Evolutionary conservation across 2,888 invertebrate species (phyloP), one percentile per base, ranked within the genome.

Genomic region (Erebia epiphron): DNA sequence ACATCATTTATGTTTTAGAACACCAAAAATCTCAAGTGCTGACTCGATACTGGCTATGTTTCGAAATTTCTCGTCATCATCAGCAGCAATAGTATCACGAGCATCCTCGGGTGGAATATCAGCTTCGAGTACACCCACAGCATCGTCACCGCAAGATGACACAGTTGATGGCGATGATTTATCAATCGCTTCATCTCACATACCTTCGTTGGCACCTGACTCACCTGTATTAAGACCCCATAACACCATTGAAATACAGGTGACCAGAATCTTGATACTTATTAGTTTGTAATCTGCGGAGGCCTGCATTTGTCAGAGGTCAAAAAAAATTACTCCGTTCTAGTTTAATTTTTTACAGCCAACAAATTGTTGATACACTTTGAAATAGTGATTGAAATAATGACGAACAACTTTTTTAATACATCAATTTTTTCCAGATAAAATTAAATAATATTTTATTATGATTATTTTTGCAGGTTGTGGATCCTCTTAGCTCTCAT

Each of bases 31-130:
- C 65, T 95, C 96, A 43, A 96, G 96, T 81, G 97, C 97, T 11
- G 97, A 97, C 86, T 97, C 97, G 1, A 96, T 97, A 75, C 87
- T 97, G 73, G 96, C 96, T 11, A 96, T 97, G 96, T 96, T 97
- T 83, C 92, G 96, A 69, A 96, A 96, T 82, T 96, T 96, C 82
- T 95, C 96, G 18, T 95, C 96, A 18, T 95, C 96, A 21, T 94
- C 95, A 65, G 94, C 95, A 3, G 94, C 94, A 57, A 94, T 94
- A 70, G 92, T 92, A 16, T 95, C 95, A 72, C 85, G 94, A 70
- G 94, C 95, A 3, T 94, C 95, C 41, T 95, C 96, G 4, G 92
- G 95, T 62, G 94, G 94, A 68, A 90, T 95, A 1, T 95, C 96
- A 8, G 94, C 95, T 21, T 96, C 96, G 9, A 96, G 96, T 64